A percentile compares a stretch with the other conserved stretches of the same genome.
phyloP scores from a whole-genome alignment of 1,140 invertebrate genomes.

The Rhagoletis zephyria region DNA sequence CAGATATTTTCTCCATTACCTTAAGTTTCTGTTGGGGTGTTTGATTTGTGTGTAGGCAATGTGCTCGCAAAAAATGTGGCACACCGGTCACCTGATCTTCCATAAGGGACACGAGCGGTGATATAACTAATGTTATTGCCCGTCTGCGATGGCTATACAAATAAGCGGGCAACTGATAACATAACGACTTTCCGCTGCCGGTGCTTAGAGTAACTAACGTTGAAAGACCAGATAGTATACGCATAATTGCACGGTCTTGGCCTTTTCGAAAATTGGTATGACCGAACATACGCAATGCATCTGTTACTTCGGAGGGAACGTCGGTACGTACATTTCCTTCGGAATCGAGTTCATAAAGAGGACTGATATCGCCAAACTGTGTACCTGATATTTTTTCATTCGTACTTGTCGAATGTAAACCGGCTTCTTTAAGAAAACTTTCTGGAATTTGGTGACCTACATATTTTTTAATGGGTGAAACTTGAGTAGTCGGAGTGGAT shows the following conservation, averaged over 20 bases:
- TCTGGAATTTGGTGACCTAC: slow-evolving; percentile 75
- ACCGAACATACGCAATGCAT: slow-evolving; percentile 84
- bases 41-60: slow-evolving; percentile 91
- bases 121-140: slow-evolving; percentile 89
- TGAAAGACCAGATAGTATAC: slow-evolving; percentile 89
- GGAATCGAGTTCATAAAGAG: slow-evolving; percentile 75
- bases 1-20: slow-evolving; percentile 82
- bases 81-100: slow-evolving; percentile 94
- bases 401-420: slow-evolving; percentile 69
- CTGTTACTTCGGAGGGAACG: slow-evolving; percentile 77
- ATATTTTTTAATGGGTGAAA: slow-evolving; percentile 67
- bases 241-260: slow-evolving; percentile 90
- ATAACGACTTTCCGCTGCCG: slow-evolving; percentile 94
- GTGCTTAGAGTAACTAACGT: slow-evolving; percentile 92
- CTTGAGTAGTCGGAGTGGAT: background rate
- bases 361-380: slow-evolving; percentile 66
- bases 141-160: slow-evolving; percentile 81
- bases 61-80: slow-evolving; percentile 86
- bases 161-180: slow-evolving; percentile 95
- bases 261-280: slow-evolving; percentile 84
- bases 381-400: slow-evolving; percentile 59
- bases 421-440: slow-evolving; percentile 75
- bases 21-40: slow-evolving; percentile 80
- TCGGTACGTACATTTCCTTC: slow-evolving; percentile 75
- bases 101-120: slow-evolving; percentile 95